These are phyloP conservation scores for Scaptomyza parva DNA, from an alignment of 2,888 invertebrate species.

Conservation along the genomic window DNA sequence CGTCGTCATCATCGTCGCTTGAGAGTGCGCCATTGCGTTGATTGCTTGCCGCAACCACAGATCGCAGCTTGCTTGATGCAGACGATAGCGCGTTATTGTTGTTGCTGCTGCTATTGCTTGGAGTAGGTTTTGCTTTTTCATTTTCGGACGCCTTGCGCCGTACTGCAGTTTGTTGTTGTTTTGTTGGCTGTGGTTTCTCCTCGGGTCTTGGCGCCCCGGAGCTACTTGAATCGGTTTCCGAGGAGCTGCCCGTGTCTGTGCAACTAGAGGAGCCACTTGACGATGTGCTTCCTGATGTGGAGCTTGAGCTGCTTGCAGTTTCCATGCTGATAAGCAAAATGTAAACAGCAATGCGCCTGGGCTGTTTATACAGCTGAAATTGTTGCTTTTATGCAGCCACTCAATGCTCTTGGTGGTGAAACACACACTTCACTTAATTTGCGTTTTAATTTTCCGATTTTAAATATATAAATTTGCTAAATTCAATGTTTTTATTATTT, in stretches of 20 bases:
- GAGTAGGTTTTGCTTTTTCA: slow-evolving; percentile 41
- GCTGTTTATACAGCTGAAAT: background rate
- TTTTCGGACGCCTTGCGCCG: slow-evolving; percentile 49
- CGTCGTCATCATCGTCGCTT: slow-evolving; percentile 85
- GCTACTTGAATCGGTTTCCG: slow-evolving; percentile 89
- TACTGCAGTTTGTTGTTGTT: slow-evolving; percentile 44
- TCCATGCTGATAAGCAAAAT: slow-evolving; percentile 38
- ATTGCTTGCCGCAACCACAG: slow-evolving; percentile 63
- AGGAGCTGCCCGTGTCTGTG: slow-evolving; percentile 86
- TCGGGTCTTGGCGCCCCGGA: slow-evolving; percentile 82
- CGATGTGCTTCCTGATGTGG: slow-evolving; percentile 88
- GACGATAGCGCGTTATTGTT: slow-evolving; percentile 32
- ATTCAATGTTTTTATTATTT: slow-evolving; percentile 43
- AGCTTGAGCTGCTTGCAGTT: slow-evolving; percentile 85
- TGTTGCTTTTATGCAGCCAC: background rate
- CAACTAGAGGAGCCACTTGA: slow-evolving; percentile 89
- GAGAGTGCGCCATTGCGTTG: slow-evolving; percentile 83
- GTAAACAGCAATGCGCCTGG: background rate
- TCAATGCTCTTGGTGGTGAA: background rate
- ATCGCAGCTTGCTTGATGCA: slow-evolving; percentile 57
- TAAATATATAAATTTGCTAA: slow-evolving; percentile 14
- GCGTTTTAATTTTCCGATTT: background rate
- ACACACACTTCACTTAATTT: background rate
- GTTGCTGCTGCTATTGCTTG: slow-evolving; percentile 38
- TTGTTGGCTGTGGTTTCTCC: slow-evolving; percentile 80